Conservation (phyloP, 2,888 invertebrate species). For the Halocaridina rubra region DNA sequence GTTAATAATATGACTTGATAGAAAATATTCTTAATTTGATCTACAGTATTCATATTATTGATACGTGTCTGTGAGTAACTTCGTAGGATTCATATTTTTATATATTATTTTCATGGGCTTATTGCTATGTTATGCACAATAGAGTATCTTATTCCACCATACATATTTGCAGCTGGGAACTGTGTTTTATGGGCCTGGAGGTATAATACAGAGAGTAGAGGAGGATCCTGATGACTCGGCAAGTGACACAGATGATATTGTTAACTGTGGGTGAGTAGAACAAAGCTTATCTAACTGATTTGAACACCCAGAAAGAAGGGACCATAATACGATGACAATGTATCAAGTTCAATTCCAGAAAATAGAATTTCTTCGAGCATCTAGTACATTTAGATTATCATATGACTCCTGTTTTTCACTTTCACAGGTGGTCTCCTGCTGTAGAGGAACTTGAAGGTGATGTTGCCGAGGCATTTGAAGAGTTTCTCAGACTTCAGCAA, state of each 20-base stretch:
- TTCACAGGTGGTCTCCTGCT: slow-evolving; percentile 47
- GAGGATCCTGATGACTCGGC: slow-evolving; percentile 54
- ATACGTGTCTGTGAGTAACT: too few species aligned
- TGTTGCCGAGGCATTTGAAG: slow-evolving; percentile 54
- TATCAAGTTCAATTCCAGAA: background rate
- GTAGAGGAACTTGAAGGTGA: slow-evolving; percentile 53
- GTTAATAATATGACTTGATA: too few species aligned
- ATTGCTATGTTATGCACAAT: too few species aligned
- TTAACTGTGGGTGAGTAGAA: slow-evolving; percentile 42
- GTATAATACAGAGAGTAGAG: slow-evolving; percentile 58
- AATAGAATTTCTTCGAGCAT: background rate
- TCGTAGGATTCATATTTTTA: too few species aligned
- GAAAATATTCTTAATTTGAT: too few species aligned
- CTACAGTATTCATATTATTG: too few species aligned
- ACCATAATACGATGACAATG: background rate
- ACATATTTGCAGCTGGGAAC: slow-evolving; percentile 50
- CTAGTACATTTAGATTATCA: background rate
- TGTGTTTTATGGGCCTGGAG: slow-evolving; percentile 61
- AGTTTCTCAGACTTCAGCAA: slow-evolving; percentile 50
- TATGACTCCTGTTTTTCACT: background rate
- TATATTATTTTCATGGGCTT: too few species aligned
- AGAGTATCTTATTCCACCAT: background rate
- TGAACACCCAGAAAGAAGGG: too few species aligned
- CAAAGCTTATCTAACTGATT: background rate
- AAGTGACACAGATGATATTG: slow-evolving; percentile 59